Conservation (phyloP, 2,113 vertebrate genomes). For the Nycticebus coucang region DNA sequence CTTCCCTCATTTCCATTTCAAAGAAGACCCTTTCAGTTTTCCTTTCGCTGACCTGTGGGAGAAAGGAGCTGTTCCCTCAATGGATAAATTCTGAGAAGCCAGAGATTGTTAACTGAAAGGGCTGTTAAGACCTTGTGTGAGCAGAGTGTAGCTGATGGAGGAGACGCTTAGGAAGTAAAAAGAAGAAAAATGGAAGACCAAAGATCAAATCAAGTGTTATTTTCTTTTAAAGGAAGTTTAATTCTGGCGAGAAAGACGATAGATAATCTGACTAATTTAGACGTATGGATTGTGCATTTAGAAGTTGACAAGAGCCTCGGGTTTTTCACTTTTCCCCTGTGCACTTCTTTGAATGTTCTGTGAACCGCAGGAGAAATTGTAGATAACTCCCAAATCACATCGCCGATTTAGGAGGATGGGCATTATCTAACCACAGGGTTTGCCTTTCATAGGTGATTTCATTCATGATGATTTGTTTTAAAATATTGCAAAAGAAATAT, state of each 20-base stretch:
- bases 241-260: not conserved
- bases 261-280: slow-evolving; percentile 36
- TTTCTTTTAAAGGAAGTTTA: not conserved
- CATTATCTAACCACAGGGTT: not conserved
- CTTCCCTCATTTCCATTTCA: slow-evolving; percentile 60
- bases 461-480: not conserved
- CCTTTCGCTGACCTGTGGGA: not conserved
- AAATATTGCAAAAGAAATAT: not conserved
- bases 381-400: not conserved
- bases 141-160: slow-evolving; percentile 39
- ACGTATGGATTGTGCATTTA: not conserved
- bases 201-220: slow-evolving; percentile 4
- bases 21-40: slow-evolving; percentile 5
- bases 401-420: accelerated
- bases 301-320: not conserved
- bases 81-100: slow-evolving; percentile 29
- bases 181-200: not conserved
- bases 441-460: not conserved
- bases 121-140: not conserved
- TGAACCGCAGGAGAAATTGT: not conserved
- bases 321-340: not conserved
- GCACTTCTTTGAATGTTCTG: not conserved
- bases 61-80: not conserved
- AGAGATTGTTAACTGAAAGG: slow-evolving; percentile 30
- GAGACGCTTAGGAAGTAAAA: not conserved